Evolutionary conservation across 2,888 invertebrate genomes (phyloP).

Genomic region (Acanthosepion lycidas): DNA sequence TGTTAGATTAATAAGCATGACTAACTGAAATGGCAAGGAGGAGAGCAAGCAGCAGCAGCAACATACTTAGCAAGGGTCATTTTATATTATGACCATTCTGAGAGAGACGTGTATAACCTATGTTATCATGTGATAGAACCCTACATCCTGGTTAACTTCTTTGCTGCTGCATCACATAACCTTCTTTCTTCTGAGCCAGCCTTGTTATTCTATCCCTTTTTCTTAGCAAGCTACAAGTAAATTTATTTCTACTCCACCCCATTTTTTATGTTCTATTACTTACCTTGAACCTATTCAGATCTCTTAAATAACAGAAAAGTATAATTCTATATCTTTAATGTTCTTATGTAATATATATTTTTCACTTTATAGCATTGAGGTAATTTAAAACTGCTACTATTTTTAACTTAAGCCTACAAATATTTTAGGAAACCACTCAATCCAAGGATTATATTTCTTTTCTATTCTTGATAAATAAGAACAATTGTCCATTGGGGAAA

Average conservation of each 20-base stretch:
- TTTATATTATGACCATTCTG: neutral
- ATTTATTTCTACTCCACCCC: neutral
- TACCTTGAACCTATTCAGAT: neutral
- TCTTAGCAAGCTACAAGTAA: neutral
- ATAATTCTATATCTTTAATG: neutral
- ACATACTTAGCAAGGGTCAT: constrained; percentile 33
- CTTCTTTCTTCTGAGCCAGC: neutral
- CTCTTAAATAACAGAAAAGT: neutral
- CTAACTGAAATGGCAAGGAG: neutral
- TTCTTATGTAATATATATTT: neutral
- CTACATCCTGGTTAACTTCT: neutral
- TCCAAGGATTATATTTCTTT: constrained; percentile 33
- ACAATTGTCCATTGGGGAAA: neutral
- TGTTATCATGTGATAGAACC: neutral
- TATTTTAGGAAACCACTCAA: constrained; percentile 16
- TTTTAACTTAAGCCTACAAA: neutral
- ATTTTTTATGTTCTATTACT: neutral
- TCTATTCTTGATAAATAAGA: neutral
- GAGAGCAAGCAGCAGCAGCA: neutral
- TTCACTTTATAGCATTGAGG: neutral
- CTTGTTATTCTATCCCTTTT: neutral
- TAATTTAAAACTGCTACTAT: neutral
- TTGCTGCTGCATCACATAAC: neutral
- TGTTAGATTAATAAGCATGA: neutral
- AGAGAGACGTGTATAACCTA: neutral